Percentiles rank a stretch among this genome's conserved stretches.
Evolutionary conservation across 1,140 invertebrate genomes (phyloP).

Genomic region (Latrodectus geometricus): DNA sequence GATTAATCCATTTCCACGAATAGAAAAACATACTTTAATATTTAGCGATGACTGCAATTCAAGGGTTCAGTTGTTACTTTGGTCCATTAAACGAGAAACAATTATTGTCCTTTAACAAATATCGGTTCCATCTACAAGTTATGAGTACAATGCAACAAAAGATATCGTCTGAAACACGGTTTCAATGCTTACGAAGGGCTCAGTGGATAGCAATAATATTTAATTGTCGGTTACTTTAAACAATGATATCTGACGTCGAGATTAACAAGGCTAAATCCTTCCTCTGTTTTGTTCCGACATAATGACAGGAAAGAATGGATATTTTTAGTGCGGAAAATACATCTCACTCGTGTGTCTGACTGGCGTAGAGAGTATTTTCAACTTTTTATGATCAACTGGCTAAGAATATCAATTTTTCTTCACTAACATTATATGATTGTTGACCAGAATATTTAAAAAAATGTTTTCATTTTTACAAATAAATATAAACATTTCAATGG

Average conservation of each 20-base stretch:
- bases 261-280: slow-evolving; percentile 31
- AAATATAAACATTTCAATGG: too few species aligned
- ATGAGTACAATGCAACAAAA: slow-evolving; percentile 3
- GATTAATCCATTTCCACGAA: not conserved
- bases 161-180: not conserved
- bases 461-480: too few species aligned
- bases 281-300: slow-evolving; percentile 23
- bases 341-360: too few species aligned
- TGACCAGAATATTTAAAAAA: too few species aligned
- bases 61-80: not conserved
- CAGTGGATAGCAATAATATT: not conserved
- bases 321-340: slow-evolving; percentile 2
- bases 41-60: not conserved
- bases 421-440: too few species aligned
- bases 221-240: slow-evolving; percentile 26
- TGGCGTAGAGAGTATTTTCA: too few species aligned
- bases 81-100: slow-evolving; percentile 9
- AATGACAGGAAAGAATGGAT: slow-evolving; percentile 33
- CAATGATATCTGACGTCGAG: slow-evolving; percentile 12
- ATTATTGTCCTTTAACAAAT: slow-evolving; percentile 22
- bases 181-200: not conserved
- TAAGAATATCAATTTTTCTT: too few species aligned
- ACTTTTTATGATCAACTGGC: too few species aligned
- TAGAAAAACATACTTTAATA: not conserved
- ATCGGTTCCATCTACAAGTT: not conserved